Base-by-base conservation (phyloP, 2,797 vertebrate species). In the Sitta carolinensis region DNA sequence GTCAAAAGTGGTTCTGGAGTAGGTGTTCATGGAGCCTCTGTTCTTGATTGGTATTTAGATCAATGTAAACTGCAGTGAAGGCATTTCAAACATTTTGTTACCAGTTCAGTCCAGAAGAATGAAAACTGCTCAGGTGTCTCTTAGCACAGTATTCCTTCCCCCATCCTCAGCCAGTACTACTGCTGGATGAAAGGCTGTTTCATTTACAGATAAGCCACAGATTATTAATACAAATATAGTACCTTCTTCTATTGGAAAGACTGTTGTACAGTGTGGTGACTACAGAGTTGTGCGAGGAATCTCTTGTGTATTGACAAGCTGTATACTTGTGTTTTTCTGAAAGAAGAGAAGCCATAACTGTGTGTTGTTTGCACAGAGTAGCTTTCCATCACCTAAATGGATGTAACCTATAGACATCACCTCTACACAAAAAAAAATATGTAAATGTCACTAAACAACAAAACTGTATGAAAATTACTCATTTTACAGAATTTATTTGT, bases 341-440 rank as follows among this genome's bases (percentile, higher is more conserved):
- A 82, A 73, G 30, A 45, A 27, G 23, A 55, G 25, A 67, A 22
- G 18, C 29, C 62, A 5, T 66, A 36, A 38, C 25, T 80, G 10
- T 43, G 4, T 40, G 16, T 61, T 68, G 32, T 48, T 79, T 64
- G 38, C 22, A 22, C 13, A 50, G 29, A 83, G n/a, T 19, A 62
- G 34, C 52, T 83, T 90, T 66, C 48, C 30, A 36, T 36, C 36
- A 36, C 36, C 36, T 36, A 36, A 10, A 36, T 36, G 36, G 36
- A 36, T 36, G 36, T 36, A 8, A 36, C 36, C 36, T 36, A 36
- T 36, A 90, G 32, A 83, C 86, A 70, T 62, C 55, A 29, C 5
- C 11, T n/a, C 50, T 66, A 10, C 47, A 16, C 1, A 29, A 40
- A 75, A 67, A 67, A 25, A 0, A 1, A 3, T 30, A 32, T n/a